Percentiles rank a stretch among this genome's conserved stretches.
These are phyloP conservation scores for Acrobasis consociella DNA, from an alignment of 2,888 invertebrate genomes.

Conservation along the genomic window DNA sequence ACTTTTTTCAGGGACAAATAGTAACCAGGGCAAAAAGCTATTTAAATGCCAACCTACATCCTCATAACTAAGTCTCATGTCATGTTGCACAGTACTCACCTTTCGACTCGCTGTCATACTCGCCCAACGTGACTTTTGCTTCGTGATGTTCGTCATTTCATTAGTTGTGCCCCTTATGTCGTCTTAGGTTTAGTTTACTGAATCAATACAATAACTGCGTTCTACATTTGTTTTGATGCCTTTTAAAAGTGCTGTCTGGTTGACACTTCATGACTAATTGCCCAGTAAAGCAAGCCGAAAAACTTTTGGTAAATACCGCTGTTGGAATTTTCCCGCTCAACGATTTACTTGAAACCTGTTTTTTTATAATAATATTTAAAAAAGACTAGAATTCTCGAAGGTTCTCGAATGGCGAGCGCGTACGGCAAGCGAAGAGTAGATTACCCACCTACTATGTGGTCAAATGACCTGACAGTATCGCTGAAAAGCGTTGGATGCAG, in stretches of 20 bases:
- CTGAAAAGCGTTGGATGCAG: too few species aligned
- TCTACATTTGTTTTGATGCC: neutral
- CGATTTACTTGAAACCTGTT: too few species aligned
- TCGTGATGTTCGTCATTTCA: slow-evolving; percentile 7
- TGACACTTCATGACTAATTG: neutral
- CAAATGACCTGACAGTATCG: too few species aligned
- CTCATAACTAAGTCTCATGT: too few species aligned
- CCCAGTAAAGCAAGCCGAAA: neutral
- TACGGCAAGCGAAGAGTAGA: too few species aligned
- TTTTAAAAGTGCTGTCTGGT: neutral
- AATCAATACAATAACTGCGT: neutral
- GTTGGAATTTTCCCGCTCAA: neutral
- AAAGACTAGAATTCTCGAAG: too few species aligned
- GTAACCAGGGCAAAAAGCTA: too few species aligned
- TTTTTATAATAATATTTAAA: too few species aligned
- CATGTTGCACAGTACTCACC: neutral
- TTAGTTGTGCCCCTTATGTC: slow-evolving; percentile 1
- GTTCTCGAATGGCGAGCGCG: too few species aligned
- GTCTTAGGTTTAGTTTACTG: neutral
- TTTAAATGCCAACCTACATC: too few species aligned
- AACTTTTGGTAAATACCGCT: neutral
- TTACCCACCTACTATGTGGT: too few species aligned
- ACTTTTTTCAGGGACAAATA: too few species aligned
- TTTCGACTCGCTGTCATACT: neutral
- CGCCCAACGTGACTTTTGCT: neutral